These are phyloP conservation scores for Macroglossus sobrinus DNA, from an alignment of 2,113 vertebrate species.

Conservation along the genomic window DNA sequence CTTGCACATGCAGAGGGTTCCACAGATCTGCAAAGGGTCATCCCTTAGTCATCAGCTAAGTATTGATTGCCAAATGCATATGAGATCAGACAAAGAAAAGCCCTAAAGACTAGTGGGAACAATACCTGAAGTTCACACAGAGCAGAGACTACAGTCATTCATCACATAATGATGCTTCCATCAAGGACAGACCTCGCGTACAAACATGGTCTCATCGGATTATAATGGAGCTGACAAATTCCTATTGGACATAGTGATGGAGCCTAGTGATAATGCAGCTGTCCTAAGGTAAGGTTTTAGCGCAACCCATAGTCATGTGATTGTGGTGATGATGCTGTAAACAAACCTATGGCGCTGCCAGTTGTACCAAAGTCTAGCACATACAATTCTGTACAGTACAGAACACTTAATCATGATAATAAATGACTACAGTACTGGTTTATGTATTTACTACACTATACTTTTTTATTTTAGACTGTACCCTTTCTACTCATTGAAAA, in stretches of 20 bases:
- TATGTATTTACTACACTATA: not conserved
- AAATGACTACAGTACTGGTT: not conserved
- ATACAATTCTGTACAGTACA: not conserved
- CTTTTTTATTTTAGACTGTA: not conserved
- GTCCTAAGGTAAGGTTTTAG: not conserved
- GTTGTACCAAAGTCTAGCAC: not conserved
- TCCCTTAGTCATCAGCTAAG: not conserved
- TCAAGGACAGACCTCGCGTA: accelerated
- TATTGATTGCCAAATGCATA: not conserved
- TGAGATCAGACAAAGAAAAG: not conserved
- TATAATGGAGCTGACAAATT: not conserved
- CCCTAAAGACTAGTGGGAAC: not conserved
- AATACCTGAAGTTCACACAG: not conserved
- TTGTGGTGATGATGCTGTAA: not conserved
- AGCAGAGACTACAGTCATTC: not conserved
- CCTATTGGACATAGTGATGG: not conserved
- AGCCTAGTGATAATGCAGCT: not conserved
- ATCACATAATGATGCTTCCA: not conserved
- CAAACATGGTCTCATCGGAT: not conserved
- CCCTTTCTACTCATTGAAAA: not conserved
- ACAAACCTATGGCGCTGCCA: not conserved
- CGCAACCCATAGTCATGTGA: not conserved
- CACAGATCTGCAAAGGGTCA: not conserved
- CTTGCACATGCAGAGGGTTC: not conserved
- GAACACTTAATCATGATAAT: not conserved